phyloP scores from a whole-genome alignment of 2,113 vertebrate genomes.

The Hepsetus odoe region DNA sequence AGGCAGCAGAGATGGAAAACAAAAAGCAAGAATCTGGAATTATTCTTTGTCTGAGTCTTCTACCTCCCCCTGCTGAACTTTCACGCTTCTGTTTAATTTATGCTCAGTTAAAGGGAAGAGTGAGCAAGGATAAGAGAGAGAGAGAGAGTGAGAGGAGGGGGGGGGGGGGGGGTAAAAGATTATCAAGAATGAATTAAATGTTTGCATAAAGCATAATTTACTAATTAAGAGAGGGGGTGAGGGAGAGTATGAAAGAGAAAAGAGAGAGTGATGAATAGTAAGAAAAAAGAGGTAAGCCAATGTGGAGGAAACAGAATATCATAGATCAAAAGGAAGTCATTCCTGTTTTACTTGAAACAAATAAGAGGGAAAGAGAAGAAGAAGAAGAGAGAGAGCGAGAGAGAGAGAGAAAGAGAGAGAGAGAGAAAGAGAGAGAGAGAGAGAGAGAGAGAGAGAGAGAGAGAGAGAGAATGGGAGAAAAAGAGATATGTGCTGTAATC shows the following conservation, averaged over 20 bases:
- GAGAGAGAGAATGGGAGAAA: slow-evolving; percentile 16
- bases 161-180: slow-evolving; percentile 9
- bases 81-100: slow-evolving; percentile 38
- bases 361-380: not conserved
- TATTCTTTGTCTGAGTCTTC: slow-evolving; percentile 44
- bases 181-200: slow-evolving; percentile 27
- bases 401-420: not conserved
- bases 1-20: slow-evolving; percentile 26
- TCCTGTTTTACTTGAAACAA: too few relatives aligned
- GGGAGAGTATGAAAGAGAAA: too few relatives aligned
- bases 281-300: too few relatives aligned
- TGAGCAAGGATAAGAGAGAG: not conserved
- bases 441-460: slow-evolving; percentile 23
- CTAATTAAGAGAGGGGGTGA: too few relatives aligned
- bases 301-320: too few relatives aligned
- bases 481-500: slow-evolving; percentile 52
- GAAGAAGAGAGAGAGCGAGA: too few relatives aligned
- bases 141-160: slow-evolving; percentile 16
- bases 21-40: slow-evolving; percentile 35
- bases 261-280: too few relatives aligned
- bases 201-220: too few relatives aligned
- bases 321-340: too few relatives aligned
- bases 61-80: not conserved
- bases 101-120: slow-evolving; percentile 15
- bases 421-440: slow-evolving; percentile 1